Evolutionary conservation across 2,113 vertebrate species (phyloP), one percentile per base, ranked within the genome.

Genomic region (Tautogolabrus adspersus): DNA sequence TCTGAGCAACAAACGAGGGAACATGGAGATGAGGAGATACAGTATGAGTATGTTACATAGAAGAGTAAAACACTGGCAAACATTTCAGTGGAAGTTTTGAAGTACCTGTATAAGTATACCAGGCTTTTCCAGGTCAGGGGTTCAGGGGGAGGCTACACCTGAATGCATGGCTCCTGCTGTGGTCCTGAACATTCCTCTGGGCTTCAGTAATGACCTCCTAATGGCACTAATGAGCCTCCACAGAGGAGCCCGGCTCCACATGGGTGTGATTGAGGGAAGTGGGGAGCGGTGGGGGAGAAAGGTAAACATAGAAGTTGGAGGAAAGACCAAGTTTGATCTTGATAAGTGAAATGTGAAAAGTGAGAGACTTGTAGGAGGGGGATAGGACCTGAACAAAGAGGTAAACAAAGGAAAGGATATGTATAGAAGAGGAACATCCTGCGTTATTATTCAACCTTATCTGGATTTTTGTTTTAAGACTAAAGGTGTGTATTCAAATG

Each of bases 161-260:
- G 86, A 91, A 74, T 79, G 85, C 70, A 64, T 55, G 19, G 23
- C 85, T 72, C 71, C 77, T 37, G 55, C 85, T 90, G 90, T 38
- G 77, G 64, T 75, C 88, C 58, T 66, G 37, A 84, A 90, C 87
- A 87, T 89, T 91, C 87, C 85, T 82, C 72, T 21, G 65, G 76
- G 83, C 70, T 64, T 75, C 88, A 84, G 68, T 88, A 88, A 91
- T 86, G 77, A 88, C 54, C 77, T 81, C 68, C 80, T 92, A 88
- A 90, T 91, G 90, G 82, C 82, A 75, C 84, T 91, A 91, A 91
- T 91, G 89, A 92, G 84, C 44, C 52, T 74, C 44, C 34, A 8
- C 77, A 69, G 78, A 78, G 82, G 71, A 83, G 66, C 60, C 40
- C 66, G 11, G 26, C 78, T 64, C 75, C 74, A 76, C 81, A 75